Conservation (phyloP, 2,888 invertebrate genomes). For the Callosobruchus maculatus region DNA sequence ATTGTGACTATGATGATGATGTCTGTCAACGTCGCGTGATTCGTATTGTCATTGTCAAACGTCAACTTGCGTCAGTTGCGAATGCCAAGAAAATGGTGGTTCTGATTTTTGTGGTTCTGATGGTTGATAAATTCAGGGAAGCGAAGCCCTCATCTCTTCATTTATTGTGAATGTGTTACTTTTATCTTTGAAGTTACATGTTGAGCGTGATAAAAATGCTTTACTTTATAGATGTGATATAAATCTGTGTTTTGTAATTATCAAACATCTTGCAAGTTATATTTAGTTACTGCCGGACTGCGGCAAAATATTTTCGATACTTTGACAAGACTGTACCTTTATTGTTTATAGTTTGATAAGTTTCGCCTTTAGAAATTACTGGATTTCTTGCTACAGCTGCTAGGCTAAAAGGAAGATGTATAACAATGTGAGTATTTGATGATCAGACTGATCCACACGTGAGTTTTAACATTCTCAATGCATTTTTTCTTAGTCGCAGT, state of each 20-base stretch:
- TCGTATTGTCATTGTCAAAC: no score
- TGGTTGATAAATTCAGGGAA: no score
- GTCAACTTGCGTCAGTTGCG: no score
- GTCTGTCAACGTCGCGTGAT: no score
- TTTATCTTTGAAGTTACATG: not conserved
- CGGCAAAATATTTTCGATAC: not conserved
- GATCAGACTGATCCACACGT: constrained; percentile 9
- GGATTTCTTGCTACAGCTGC: not conserved
- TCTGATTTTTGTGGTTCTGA: no score
- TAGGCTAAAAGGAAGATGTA: constrained; percentile 18
- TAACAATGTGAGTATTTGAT: constrained; percentile 27
- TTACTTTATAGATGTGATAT: not conserved
- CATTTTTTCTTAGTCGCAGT: constrained; percentile 22
- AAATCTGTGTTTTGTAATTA: not conserved
- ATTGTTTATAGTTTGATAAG: not conserved
- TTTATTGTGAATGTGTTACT: not conserved
- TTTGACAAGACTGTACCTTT: no score
- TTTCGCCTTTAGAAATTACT: not conserved
- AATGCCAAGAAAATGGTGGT: not conserved
- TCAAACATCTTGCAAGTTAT: not conserved
- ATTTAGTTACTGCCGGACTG: not conserved
- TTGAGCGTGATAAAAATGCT: not conserved
- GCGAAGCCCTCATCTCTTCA: no score
- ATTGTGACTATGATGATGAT: no score
- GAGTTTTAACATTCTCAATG: constrained; percentile 6